Base-by-base conservation (phyloP, 2,888 invertebrate species). In the Steinernema carpocapsae region DNA sequence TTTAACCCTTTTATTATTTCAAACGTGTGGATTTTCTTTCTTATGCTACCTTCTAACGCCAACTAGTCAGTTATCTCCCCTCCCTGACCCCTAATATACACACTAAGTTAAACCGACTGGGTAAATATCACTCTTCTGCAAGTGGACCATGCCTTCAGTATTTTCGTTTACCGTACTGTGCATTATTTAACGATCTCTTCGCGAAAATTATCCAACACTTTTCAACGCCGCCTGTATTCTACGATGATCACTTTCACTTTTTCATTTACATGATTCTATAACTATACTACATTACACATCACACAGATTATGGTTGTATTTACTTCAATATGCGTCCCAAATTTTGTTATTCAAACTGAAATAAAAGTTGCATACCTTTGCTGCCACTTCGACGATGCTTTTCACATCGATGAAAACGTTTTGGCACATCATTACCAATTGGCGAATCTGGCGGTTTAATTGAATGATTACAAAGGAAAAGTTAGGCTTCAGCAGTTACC, bases 161-260 rank as follows among this genome's bases (percentile, higher is more conserved):
- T 17, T 64, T 26, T 64, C 26, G 2, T 29, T 56, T 22, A 56
- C 14, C 14, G 14, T 32, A 29, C 32, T 26, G 64, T 64, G 64
- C 64, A 64, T 64, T 64, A 64, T 64, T 64, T 64, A 64, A 17
- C 64, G 64, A 64, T 64, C 64, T 64, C 64, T 64, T 19, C 26
- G n/a, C 48, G 19, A 48, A 48, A 48, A 48, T 48, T 4, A 48
- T 17, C 48, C 48, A n/a, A 48, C 48, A n/a, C 19, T 48, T 48
- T 48, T 48, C 48, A 48, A 19, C 48, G 17, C 48, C 19, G 48
- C 48, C 37, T 48, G n/a, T 7, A 48, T 48, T 19, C 17, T 19
- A 48, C 14, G n/a, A 48, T 17, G 4, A 48, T 17, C 48, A 48
- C n/a, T 48, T 48, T 17, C 48, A 48, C n/a, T 48, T 48, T 4